phyloP scores from a whole-genome alignment of 2,888 invertebrate species.

The Lepidocyrtinus sp. region DNA sequence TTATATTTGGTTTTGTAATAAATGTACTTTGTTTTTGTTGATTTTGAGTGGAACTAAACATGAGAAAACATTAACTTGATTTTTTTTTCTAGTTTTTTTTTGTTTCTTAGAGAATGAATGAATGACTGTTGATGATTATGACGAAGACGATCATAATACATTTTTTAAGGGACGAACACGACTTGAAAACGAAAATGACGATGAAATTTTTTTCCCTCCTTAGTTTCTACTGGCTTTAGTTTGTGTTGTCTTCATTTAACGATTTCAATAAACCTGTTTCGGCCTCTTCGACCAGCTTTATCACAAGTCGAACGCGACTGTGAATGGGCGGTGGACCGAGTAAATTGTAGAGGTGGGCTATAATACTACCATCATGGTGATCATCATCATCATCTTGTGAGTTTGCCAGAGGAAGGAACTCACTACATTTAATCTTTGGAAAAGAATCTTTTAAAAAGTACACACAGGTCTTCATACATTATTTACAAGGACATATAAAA shows the following conservation, averaged over 20 bases:
- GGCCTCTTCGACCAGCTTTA: conserved; percentile 53
- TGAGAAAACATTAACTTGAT: conserved; percentile 1
- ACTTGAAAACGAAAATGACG: conserved; percentile 33
- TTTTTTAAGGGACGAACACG: conserved; percentile 57
- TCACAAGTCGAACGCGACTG: conserved; percentile 42
- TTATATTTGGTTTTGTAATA: conserved; percentile 16
- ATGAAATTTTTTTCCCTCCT: not conserved
- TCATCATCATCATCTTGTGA: conserved; percentile 2
- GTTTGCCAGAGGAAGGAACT: conserved; percentile 50
- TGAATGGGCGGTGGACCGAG: conserved; percentile 58
- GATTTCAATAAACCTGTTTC: conserved; percentile 61
- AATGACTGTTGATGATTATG: conserved; percentile 44
- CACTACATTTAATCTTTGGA: no score
- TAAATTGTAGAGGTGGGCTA: conserved; percentile 57
- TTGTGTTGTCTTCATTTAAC: conserved; percentile 23
- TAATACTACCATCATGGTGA: conserved; percentile 21
- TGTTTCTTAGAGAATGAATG: conserved; percentile 30
- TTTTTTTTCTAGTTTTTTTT: not conserved
- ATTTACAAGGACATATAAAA: conserved; percentile 19
- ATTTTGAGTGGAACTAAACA: conserved; percentile 24
- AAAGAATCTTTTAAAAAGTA: no score
- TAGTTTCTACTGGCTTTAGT: conserved; percentile 16
- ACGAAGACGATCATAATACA: conserved; percentile 45
- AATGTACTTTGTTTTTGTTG: conserved; percentile 19
- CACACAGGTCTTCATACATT: conserved; percentile 21